Evolutionary conservation across 2,797 vertebrate species (phyloP).

Genomic region (Sparidentex hasta): DNA sequence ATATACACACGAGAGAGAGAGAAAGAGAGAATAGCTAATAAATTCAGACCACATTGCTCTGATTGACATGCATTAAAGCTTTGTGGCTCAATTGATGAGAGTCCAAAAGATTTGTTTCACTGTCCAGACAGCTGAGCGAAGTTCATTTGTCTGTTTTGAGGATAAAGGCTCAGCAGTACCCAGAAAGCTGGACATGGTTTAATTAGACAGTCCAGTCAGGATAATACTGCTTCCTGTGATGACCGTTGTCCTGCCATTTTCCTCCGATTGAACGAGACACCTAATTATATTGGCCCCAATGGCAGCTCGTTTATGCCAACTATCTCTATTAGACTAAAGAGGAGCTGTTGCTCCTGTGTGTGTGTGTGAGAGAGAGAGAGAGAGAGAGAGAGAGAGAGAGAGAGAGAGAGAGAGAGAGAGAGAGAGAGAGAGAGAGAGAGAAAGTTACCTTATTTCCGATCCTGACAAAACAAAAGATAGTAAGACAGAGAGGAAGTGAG

Average conservation of each 20-base stretch:
- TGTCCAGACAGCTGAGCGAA: not conserved
- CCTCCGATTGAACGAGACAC: conserved; percentile 19
- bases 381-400: too few relatives aligned
- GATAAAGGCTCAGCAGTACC: not conserved
- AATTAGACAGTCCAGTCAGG: conserved; percentile 38
- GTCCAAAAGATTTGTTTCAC: not conserved
- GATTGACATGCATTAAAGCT: not conserved
- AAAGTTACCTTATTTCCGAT: not conserved
- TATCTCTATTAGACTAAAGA: conserved; percentile 26
- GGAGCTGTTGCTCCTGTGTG: not conserved
- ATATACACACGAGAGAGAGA: too few relatives aligned
- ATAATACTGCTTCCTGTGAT: conserved; percentile 25
- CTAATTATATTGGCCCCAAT: conserved; percentile 29
- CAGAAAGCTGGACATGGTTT: conserved; percentile 12
- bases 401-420: too few relatives aligned
- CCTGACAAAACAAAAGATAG: not conserved
- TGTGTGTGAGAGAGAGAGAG: too few relatives aligned
- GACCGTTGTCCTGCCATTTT: conserved; percentile 35
- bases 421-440: too few relatives aligned
- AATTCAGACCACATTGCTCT: too few relatives aligned
- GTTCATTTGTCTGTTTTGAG: not conserved
- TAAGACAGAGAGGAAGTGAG: not conserved
- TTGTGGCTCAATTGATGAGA: not conserved
- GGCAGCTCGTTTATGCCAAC: conserved; percentile 38
- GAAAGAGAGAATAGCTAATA: too few relatives aligned